A percentile compares a stretch with the other conserved stretches of the same genome.
These are phyloP conservation scores for Drusus annulatus DNA, from an alignment of 1,140 invertebrate genomes.

Conservation along the genomic window DNA sequence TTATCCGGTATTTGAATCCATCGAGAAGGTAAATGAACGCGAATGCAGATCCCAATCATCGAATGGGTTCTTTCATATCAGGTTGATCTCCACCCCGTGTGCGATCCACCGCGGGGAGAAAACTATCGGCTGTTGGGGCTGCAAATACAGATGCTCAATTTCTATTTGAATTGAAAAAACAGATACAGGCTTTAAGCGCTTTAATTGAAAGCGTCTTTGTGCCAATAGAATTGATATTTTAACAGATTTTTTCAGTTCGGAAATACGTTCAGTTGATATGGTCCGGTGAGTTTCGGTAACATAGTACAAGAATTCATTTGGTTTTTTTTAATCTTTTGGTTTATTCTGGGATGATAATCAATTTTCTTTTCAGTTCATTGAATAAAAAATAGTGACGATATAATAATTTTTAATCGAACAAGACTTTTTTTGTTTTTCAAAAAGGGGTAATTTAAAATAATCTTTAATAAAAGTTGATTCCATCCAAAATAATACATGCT, in stretches of 20 bases:
- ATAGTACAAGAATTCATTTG: neutral
- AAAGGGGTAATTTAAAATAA: too few relatives aligned
- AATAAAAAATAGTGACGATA: too few relatives aligned
- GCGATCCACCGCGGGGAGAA: neutral
- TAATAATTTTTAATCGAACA: too few relatives aligned
- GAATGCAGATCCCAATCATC: conserved; percentile 44
- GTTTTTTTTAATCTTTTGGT: neutral
- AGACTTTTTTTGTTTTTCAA: too few relatives aligned
- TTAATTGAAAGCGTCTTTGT: conserved; percentile 44
- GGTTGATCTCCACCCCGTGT: neutral
- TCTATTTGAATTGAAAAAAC: conserved; percentile 42
- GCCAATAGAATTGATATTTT: conserved; percentile 18
- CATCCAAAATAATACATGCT: too few relatives aligned
- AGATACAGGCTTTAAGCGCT: conserved; percentile 32
- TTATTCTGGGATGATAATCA: neutral
- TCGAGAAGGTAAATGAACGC: conserved; percentile 36
- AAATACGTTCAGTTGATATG: neutral
- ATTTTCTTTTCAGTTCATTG: too few relatives aligned
- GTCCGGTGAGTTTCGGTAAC: neutral
- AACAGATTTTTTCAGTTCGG: conserved; percentile 4
- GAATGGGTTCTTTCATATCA: conserved; percentile 43
- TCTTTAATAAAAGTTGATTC: too few relatives aligned
- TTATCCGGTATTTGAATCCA: conserved; percentile 40
- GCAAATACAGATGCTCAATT: conserved; percentile 33
- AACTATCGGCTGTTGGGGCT: conserved; percentile 35